phyloP scores from a whole-genome alignment of 1,140 invertebrate genomes.

The Neotoxoptera formosana region DNA sequence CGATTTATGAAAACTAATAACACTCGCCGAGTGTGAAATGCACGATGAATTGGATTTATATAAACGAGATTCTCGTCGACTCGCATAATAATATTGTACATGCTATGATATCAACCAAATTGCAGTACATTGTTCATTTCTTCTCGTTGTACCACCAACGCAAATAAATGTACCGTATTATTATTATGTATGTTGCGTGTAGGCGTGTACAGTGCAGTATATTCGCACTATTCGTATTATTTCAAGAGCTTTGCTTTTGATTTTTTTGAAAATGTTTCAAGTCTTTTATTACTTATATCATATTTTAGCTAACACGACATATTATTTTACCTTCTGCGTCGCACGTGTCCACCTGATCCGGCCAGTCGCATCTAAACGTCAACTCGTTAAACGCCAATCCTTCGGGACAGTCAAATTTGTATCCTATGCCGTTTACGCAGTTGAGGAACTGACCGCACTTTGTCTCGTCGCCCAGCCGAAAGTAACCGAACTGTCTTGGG shows the following conservation, averaged over 20 bases:
- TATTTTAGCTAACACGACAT: not conserved
- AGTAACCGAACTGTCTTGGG: constrained; percentile 86
- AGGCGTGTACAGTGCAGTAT: too few species aligned
- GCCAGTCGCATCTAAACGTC: constrained; percentile 85
- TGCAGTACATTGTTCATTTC: not conserved
- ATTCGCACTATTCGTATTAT: not conserved
- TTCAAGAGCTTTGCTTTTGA: not conserved
- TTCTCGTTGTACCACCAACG: not conserved
- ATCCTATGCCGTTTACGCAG: constrained; percentile 77
- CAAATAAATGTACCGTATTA: not conserved
- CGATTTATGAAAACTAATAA: not conserved
- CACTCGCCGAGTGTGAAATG: not conserved
- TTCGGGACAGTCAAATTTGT: constrained; percentile 77
- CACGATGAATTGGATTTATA: not conserved
- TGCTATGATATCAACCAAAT: not conserved
- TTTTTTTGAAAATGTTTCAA: not conserved
- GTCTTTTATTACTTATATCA: not conserved
- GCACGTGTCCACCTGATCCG: constrained; percentile 79
- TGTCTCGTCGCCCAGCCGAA: constrained; percentile 72
- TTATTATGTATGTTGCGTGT: too few species aligned
- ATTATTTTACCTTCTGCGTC: constrained; percentile 74
- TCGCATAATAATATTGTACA: not conserved
- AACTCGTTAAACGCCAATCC: constrained; percentile 84
- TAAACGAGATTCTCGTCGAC: not conserved
- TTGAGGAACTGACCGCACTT: constrained; percentile 87